Evolutionary conservation across 2,888 invertebrate species (phyloP), one percentile per base, ranked within the genome.

Genomic region (Aelia acuminata): DNA sequence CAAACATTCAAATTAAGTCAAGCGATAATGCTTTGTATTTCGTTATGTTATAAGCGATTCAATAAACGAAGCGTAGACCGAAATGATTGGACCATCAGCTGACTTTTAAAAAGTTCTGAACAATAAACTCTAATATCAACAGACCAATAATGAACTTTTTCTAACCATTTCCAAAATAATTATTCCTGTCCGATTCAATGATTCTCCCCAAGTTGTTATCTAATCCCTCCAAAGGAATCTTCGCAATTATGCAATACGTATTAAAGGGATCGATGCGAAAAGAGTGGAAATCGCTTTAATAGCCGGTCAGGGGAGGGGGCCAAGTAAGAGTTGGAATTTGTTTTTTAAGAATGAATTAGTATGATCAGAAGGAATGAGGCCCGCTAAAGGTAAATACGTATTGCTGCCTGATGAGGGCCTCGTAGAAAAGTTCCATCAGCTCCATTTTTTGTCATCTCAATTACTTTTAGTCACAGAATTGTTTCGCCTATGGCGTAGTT

Each of bases 261-360:
- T 70, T 87, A 26, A 87, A 63, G 26, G 20, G 35, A 87, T 87
- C 87, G 87, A 87, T 48, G 20, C 20, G 70, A n/a, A 57, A 70
- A 70, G 87, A 87, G 43, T 70, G 48, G 39, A 87, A 87, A 70
- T 87, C 87, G 85, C 26, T 47, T 43, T 87, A 87, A 87, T 87
- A 48, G 70, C 87, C 15, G 70, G 31, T 39, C 63, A 1, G 43
- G 63, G 43, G 22, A 22, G 39, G 43, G 43, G 43, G 4, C 10
- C 43, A 4, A 43, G 43, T 43, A 43, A n/a, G n/a, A n/a, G n/a
- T n/a, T n/a, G n/a, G n/a, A n/a, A n/a, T n/a, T n/a, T n/a, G n/a
- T n/a, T n/a, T n/a, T n/a, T n/a, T n/a, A n/a, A n/a, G n/a, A n/a
- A n/a, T n/a, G n/a, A n/a, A n/a, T n/a, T n/a, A n/a, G n/a, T n/a